Evolutionary conservation across 2,888 invertebrate genomes (phyloP), one percentile per base, ranked within the genome.

Genomic region (Lepidonotus clava): DNA sequence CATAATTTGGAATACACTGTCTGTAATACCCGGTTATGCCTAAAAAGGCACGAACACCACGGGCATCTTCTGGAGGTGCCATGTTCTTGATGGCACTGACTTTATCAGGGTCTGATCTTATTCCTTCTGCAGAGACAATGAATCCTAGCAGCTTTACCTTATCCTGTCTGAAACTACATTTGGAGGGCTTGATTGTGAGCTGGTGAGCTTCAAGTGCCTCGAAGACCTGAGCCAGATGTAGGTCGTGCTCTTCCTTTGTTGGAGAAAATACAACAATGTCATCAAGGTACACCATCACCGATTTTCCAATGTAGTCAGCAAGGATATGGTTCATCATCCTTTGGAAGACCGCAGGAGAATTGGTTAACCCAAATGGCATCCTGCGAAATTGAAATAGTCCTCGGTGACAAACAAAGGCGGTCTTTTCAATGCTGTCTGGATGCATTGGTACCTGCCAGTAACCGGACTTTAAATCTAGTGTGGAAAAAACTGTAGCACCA

Each of bases 291-390:
- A 84, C 83, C 36, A 87, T 24, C 4, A 40, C 83, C 0, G 87
- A 34, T 83, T 41, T 87, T 4, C 77, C 85, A 14, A 87, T 21
- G 18, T 34, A 32, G 36, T 56, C 77, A 21, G 34, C 21, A 8
- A 87, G 6, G 21, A 86, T 40, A 11, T 8, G 40, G 11, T 87
- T 67, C 87, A 89, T 88, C 1, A 83, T 53, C 0, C 84, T 32
- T 61, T 84, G 86, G 61, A 89, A 89, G 4, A 32, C 53, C 8
- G 87, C 77, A 1, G 87, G 88, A 5, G 87, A 86, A 76, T 89
- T 89, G 1, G 38, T 34, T n/a, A 88, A 51, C 6, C 88, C 88
- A 71, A 89, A 89, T 14, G 84, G 87, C 67, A 89, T 83, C 0
- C 51, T 14, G 14, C n/a, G 34, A 46, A 89, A 88, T 53, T 89